A percentile compares a stretch with the other conserved stretches of the same genome.
Evolutionary conservation across 2,797 vertebrate genomes (phyloP).

Genomic region (Mormyrus proboscirostris): DNA sequence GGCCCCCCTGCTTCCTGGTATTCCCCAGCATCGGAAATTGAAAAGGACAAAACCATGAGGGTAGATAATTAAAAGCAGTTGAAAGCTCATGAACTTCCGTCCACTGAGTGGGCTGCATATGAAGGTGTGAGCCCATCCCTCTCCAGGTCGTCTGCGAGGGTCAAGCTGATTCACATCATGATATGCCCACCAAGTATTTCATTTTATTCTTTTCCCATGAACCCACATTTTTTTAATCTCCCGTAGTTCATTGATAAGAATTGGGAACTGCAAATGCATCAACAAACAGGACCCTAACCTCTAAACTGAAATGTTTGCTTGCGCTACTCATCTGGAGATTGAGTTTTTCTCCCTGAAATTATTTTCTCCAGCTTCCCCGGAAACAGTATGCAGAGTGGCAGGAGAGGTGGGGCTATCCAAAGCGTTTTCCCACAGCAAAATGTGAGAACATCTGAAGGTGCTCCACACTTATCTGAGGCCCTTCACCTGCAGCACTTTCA

Average conservation of each 20-base stretch:
- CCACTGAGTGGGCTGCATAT: constrained; percentile 3
- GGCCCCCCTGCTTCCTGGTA: neutral
- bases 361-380: neutral
- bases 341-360: constrained; percentile 13
- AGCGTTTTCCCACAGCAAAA: neutral
- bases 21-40: neutral
- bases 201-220: neutral
- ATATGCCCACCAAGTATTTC: neutral
- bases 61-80: constrained; percentile 21
- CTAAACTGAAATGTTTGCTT: neutral
- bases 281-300: neutral
- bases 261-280: neutral
- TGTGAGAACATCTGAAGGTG: neutral
- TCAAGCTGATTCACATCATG: constrained; percentile 2
- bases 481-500: neutral
- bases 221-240: neutral
- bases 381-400: neutral
- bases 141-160: constrained; percentile 1
- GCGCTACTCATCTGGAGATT: neutral
- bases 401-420: neutral
- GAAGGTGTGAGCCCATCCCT: neutral
- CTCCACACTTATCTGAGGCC: constrained; percentile 2
- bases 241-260: constrained; percentile 1
- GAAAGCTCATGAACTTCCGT: constrained; percentile 16
- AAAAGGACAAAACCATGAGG: constrained; percentile 14